A percentile compares a stretch with the other conserved stretches of the same genome.
These are phyloP conservation scores for Australoheros facetus DNA, from an alignment of 2,797 vertebrate genomes.

Conservation along the genomic window DNA sequence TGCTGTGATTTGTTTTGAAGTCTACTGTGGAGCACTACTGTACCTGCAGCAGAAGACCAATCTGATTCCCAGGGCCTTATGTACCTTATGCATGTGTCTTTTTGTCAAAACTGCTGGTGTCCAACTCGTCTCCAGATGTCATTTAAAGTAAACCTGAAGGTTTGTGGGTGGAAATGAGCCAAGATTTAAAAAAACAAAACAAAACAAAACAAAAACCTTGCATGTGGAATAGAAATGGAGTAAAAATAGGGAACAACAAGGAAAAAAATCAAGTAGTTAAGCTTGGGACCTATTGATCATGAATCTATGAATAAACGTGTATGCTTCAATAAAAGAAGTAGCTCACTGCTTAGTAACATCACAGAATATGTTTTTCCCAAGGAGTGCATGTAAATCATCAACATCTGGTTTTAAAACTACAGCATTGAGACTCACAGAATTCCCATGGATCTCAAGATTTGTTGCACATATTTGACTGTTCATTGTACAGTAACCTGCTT, in stretches of 20 bases:
- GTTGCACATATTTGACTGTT: slow-evolving; percentile 18
- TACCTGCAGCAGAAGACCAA: too few species aligned
- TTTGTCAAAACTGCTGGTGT: neutral
- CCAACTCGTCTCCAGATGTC: neutral
- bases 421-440: neutral
- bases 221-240: neutral
- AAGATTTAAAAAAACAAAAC: neutral
- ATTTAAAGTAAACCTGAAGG: neutral
- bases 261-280: neutral
- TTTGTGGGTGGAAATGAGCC: neutral
- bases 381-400: slow-evolving; percentile 28
- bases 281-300: neutral
- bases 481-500: slow-evolving; percentile 4
- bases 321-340: slow-evolving; percentile 18
- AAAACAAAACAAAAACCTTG: neutral
- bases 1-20: too few species aligned
- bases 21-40: too few species aligned
- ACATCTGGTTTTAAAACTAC: slow-evolving; percentile 58
- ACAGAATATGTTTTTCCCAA: slow-evolving; percentile 30
- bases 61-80: neutral
- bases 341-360: slow-evolving; percentile 15
- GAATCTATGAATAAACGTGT: slow-evolving; percentile 10
- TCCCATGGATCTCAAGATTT: slow-evolving; percentile 27
- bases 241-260: neutral
- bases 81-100: neutral